Conservation (phyloP, 1,140 invertebrate species). For the Helicoverpa zea region DNA sequence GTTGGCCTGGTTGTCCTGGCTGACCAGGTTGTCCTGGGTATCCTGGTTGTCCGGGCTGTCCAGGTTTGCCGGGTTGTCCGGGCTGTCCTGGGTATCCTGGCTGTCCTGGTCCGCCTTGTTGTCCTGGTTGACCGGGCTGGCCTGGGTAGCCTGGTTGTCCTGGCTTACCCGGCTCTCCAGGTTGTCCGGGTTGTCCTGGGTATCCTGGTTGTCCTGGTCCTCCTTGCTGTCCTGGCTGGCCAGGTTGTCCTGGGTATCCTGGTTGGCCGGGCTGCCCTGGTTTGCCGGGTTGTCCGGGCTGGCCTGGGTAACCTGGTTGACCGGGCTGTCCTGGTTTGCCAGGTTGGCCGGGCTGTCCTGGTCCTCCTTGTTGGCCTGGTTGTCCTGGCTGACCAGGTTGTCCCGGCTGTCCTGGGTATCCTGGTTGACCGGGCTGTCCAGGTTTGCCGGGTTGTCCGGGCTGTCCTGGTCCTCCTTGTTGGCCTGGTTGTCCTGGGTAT, state of each 20-base stretch:
- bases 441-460: conserved; percentile 55
- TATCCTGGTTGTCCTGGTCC: conserved; percentile 52
- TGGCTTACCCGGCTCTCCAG: conserved; percentile 47
- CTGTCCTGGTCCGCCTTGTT: conserved; percentile 34
- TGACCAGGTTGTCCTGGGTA: conserved; percentile 54
- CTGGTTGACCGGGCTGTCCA: background rate
- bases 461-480: conserved; percentile 51
- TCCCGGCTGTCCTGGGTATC: conserved; percentile 29
- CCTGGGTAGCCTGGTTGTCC: conserved; percentile 44
- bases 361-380: conserved; percentile 21
- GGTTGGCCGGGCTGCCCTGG: conserved; percentile 55
- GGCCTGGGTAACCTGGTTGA: conserved; percentile 31
- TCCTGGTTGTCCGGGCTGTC: conserved; percentile 47
- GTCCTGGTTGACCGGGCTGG: conserved; percentile 55
- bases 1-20: conserved; percentile 60
- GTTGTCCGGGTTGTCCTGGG: conserved; percentile 53
- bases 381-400: background rate
- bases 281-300: conserved; percentile 32
- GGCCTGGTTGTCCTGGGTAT: conserved; percentile 41
- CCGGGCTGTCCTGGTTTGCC: background rate
- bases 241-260: conserved; percentile 39
- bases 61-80: conserved; percentile 48
- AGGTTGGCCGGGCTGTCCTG: conserved; percentile 33
- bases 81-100: conserved; percentile 53
- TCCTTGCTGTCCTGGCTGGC: conserved; percentile 50